phyloP scores from a whole-genome alignment of 2,797 vertebrate genomes.

The Varecia variegata region DNA sequence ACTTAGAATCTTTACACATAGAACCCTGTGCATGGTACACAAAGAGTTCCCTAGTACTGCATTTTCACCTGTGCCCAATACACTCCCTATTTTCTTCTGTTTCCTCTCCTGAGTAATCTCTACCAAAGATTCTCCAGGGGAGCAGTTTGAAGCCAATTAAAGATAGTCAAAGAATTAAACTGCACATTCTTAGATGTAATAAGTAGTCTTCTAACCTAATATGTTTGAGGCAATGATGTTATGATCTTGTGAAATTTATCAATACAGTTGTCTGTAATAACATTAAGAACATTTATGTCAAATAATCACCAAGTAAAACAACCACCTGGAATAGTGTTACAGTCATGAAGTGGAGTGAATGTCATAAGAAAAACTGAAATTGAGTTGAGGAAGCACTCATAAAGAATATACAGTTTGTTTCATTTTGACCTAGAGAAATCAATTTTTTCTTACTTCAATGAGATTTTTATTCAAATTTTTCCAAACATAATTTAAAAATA shows the following conservation, averaged over 20 bases:
- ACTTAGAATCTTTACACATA: background rate
- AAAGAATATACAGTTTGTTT: background rate
- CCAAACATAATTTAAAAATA: background rate
- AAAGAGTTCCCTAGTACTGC: background rate
- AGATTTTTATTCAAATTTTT: background rate
- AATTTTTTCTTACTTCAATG: background rate
- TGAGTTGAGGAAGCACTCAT: background rate
- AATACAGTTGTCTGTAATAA: background rate
- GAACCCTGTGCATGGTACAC: background rate
- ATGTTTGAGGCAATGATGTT: background rate
- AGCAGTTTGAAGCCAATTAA: slow-evolving; percentile 38
- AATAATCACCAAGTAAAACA: background rate
- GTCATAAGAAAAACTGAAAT: background rate
- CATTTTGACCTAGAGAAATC: background rate
- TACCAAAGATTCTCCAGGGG: background rate
- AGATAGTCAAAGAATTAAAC: background rate
- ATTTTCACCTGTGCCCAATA: background rate
- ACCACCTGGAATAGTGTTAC: background rate
- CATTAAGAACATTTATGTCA: background rate
- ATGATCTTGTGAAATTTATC: background rate
- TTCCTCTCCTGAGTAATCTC: background rate
- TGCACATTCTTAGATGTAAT: background rate
- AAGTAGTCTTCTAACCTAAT: background rate
- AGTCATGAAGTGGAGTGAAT: background rate
- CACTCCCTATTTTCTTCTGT: background rate